A percentile compares a stretch with the other conserved stretches of the same genome.
Evolutionary conservation across 2,888 invertebrate genomes (phyloP).

Genomic region (Lochmaea capreae): DNA sequence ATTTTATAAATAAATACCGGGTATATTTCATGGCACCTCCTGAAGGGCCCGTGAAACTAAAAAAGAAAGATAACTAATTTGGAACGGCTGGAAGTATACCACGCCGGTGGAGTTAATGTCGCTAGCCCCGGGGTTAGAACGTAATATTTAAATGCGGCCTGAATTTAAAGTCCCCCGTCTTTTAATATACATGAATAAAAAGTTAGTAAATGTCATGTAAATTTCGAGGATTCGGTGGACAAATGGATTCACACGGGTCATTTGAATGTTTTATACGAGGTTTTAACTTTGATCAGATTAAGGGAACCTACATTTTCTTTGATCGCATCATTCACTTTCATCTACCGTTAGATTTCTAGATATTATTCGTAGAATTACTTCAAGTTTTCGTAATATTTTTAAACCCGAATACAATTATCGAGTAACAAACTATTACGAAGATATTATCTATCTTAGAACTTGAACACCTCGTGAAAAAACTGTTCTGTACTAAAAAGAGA

Average conservation of each 20-base stretch:
- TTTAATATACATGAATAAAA: conserved; percentile 43
- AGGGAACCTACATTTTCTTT: conserved; percentile 11
- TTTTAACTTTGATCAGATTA: conserved; percentile 33
- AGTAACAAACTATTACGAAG: too few relatives aligned
- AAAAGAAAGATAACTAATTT: conserved; percentile 22
- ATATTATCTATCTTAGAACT: too few relatives aligned
- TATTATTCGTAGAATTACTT: too few relatives aligned
- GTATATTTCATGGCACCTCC: conserved; percentile 1
- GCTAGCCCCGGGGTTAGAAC: conserved; percentile 32
- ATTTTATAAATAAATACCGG: not conserved
- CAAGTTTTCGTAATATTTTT: too few relatives aligned
- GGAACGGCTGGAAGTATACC: conserved; percentile 12
- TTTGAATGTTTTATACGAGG: conserved; percentile 38
- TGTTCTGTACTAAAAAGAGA: too few relatives aligned
- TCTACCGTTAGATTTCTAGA: too few relatives aligned
- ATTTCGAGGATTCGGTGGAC: conserved; percentile 38
- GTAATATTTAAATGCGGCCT: conserved; percentile 38
- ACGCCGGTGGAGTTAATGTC: conserved; percentile 11
- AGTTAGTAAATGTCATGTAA: conserved; percentile 44
- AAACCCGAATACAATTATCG: too few relatives aligned
- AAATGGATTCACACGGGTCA: conserved; percentile 42
- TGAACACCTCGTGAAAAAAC: too few relatives aligned
- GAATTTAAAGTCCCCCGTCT: conserved; percentile 38
- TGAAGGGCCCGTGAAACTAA: not conserved
- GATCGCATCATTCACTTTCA: not conserved